Conservation (phyloP, 2,797 vertebrate species). For the Sebastes miniatus region DNA sequence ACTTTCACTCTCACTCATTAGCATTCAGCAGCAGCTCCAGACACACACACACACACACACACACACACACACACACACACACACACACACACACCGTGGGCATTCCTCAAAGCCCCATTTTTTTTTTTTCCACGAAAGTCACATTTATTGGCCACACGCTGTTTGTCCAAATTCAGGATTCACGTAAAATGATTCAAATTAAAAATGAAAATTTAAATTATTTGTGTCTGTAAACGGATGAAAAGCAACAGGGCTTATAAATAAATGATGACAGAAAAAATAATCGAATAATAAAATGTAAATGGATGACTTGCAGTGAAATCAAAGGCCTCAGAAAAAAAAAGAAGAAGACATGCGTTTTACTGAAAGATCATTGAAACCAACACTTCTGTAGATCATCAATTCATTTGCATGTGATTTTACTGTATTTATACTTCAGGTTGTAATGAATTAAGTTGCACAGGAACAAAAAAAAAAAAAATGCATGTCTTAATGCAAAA, state of each 20-base stretch:
- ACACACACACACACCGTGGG: constrained; percentile 47
- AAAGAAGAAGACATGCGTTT: not conserved
- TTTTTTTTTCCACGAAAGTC: not conserved
- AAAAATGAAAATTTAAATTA: not conserved
- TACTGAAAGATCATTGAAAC: not conserved
- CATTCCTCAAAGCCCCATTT: constrained; percentile 51
- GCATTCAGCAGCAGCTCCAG: constrained; percentile 68
- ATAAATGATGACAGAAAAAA: not conserved
- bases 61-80: not conserved
- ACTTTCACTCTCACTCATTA: constrained; percentile 72
- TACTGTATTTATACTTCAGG: not conserved
- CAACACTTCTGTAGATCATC: not conserved
- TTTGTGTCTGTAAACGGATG: not conserved
- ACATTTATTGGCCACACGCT: not conserved
- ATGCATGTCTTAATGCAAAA: not conserved
- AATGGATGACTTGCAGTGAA: not conserved
- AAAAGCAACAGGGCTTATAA: not conserved
- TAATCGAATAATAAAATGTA: not conserved
- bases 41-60: not conserved
- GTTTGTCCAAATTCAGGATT: not conserved
- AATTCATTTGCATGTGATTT: not conserved
- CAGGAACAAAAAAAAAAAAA: too few relatives aligned
- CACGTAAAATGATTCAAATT: not conserved
- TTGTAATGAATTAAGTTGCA: not conserved
- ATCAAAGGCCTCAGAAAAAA: not conserved